A percentile compares a stretch with the other conserved stretches of the same genome.
These are phyloP conservation scores for Sympetrum striolatum DNA, from an alignment of 2,888 invertebrate genomes.

Conservation along the genomic window DNA sequence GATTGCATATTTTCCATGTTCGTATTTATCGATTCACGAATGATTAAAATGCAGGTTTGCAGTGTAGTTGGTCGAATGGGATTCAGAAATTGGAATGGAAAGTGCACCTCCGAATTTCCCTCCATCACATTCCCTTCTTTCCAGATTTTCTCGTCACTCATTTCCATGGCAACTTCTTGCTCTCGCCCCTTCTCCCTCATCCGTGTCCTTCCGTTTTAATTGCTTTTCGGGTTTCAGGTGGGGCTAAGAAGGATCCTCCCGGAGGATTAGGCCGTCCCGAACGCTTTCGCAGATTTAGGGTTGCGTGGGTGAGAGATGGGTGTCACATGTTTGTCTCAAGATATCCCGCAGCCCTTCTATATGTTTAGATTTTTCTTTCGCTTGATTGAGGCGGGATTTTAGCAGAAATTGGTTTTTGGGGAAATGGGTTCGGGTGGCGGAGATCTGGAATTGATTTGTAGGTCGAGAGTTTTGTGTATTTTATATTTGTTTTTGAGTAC, in stretches of 20 bases:
- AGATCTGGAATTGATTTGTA: background rate
- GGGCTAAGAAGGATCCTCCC: background rate
- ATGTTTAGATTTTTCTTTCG: background rate
- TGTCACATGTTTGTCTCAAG: background rate
- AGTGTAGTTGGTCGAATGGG: too few species aligned
- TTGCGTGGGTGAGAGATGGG: background rate
- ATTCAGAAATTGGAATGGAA: too few species aligned
- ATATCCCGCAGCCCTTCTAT: background rate
- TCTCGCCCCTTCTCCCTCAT: background rate
- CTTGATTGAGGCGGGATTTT: background rate
- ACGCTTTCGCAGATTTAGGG: background rate
- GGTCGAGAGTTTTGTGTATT: background rate
- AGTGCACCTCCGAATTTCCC: background rate
- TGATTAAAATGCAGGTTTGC: too few species aligned
- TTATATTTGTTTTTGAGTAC: background rate
- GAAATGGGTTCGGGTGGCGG: background rate
- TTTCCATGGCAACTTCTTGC: background rate
- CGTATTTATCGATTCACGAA: too few species aligned
- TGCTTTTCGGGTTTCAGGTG: conserved; percentile 36
- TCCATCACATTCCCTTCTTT: background rate
- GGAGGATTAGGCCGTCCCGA: background rate
- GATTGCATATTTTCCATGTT: too few species aligned
- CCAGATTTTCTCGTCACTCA: background rate
- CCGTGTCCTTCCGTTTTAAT: conserved; percentile 29
- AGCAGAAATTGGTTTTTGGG: background rate